Conservation (phyloP, 2,888 invertebrate genomes). For the Sinopyrophorus schimmeli region DNA sequence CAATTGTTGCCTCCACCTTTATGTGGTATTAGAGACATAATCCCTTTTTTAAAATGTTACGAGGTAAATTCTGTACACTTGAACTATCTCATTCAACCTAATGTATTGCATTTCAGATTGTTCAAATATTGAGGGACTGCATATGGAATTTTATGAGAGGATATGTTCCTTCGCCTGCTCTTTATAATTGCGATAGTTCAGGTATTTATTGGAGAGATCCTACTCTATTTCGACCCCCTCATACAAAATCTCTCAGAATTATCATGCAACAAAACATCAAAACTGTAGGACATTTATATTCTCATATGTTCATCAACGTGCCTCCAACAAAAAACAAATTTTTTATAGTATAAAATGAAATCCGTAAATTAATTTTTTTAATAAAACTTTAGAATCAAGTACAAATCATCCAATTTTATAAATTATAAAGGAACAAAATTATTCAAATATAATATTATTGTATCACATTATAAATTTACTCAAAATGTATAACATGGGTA, state of each 20-base stretch:
- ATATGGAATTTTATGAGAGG: constrained; percentile 90
- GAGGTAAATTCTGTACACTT: constrained; percentile 62
- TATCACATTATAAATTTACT: no score
- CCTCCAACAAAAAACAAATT: no score
- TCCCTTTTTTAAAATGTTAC: constrained; percentile 72
- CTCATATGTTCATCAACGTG: constrained; percentile 67
- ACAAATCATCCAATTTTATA: no score
- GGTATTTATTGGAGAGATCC: constrained; percentile 80
- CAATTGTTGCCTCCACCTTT: constrained; percentile 85
- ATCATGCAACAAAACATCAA: constrained; percentile 80
- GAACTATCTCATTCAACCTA: background rate
- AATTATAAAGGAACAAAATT: no score
- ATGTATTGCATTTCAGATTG: constrained; percentile 63
- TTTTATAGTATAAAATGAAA: no score
- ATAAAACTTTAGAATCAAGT: no score
- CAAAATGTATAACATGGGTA: no score
- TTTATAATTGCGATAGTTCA: constrained; percentile 71
- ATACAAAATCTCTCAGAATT: constrained; percentile 78
- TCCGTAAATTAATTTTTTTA: no score
- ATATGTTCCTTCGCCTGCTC: constrained; percentile 82
- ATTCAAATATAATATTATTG: no score
- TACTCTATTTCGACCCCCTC: constrained; percentile 70
- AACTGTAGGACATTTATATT: constrained; percentile 74
- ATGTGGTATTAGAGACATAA: constrained; percentile 73
- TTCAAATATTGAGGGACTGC: constrained; percentile 79